Evolutionary conservation across 2,888 invertebrate genomes (phyloP), one percentile per base, ranked within the genome.

Genomic region (Sminthurides aquaticus): DNA sequence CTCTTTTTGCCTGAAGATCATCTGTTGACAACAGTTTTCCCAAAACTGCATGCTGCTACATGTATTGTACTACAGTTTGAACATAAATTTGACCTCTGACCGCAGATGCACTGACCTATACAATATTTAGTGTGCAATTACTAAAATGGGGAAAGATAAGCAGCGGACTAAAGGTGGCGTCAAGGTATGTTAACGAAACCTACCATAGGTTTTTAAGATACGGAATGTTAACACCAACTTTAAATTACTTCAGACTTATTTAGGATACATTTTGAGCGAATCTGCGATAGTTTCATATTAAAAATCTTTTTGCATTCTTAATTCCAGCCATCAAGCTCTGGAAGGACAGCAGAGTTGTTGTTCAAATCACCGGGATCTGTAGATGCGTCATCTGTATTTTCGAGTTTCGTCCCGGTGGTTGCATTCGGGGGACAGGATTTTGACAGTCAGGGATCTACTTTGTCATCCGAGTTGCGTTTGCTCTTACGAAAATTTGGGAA

Each of bases 251-350:
- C n/a, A n/a, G n/a, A n/a, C n/a, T n/a, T n/a, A n/a, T n/a, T n/a
- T n/a, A n/a, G n/a, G n/a, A n/a, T n/a, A n/a, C n/a, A n/a, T n/a
- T n/a, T n/a, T n/a, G n/a, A n/a, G n/a, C n/a, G n/a, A n/a, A n/a
- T n/a, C n/a, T 52, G 52, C 20, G 15, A 52, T 52, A 20, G 22
- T 22, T 52, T 5, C 15, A 15, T 52, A 55, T 25, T 57, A n/a
- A 57, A 28, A 28, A 57, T 52, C 5, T 8, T 52, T 52, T 20
- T 5, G 54, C 54, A 52, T 28, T 24, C n/a, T 56, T 25, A n/a
- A 20, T 49, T 82, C 15, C 77, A 95, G 93, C 93, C 94, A 1
- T 91, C 94, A 24, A 93, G 87, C 77, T 93, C 93, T 78, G 89
- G 91, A 18, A 85, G 93, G 60, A 91, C 91, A 78, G 94, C 94